These are phyloP conservation scores for Drosophila navojoa DNA, from an alignment of 1,140 invertebrate species.

Conservation along the genomic window DNA sequence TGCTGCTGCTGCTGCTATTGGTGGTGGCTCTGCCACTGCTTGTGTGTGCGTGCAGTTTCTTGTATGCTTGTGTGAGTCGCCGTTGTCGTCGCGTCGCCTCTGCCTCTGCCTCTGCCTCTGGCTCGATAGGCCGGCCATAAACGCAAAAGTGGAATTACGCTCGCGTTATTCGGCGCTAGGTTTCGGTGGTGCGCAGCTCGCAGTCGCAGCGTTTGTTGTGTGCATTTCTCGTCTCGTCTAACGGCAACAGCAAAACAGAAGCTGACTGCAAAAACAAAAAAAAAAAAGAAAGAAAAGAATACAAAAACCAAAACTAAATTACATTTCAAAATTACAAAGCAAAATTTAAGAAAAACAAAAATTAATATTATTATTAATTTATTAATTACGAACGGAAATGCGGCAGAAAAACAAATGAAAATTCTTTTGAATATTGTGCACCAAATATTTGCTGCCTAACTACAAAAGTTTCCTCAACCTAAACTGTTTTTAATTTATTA, in stretches of 20 bases:
- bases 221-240: constrained; percentile 73
- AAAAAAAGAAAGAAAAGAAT: constrained; percentile 17
- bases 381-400: constrained; percentile 48
- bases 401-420: constrained; percentile 48
- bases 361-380: constrained; percentile 4
- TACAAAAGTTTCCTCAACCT: constrained; percentile 35
- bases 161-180: constrained; percentile 83
- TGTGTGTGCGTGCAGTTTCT: constrained; percentile 31
- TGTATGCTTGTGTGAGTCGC: constrained; percentile 30
- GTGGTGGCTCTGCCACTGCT: constrained; percentile 32
- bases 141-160: constrained; percentile 77
- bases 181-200: constrained; percentile 83
- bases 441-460: constrained; percentile 21
- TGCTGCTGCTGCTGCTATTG: constrained; percentile 31
- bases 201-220: constrained; percentile 73
- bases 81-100: constrained; percentile 31
- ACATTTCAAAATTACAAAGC: constrained; percentile 27
- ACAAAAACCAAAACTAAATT: constrained; percentile 12
- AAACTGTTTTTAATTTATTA: constrained; percentile 63
- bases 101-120: constrained; percentile 45
- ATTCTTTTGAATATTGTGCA: constrained; percentile 44
- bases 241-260: constrained; percentile 45
- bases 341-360: background rate
- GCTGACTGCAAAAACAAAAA: constrained; percentile 27
- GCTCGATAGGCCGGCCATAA: constrained; percentile 72